Percentiles rank a stretch among this genome's conserved stretches.
Conservation (phyloP, 2,797 vertebrate species). For the Pelodytes ibericus region DNA sequence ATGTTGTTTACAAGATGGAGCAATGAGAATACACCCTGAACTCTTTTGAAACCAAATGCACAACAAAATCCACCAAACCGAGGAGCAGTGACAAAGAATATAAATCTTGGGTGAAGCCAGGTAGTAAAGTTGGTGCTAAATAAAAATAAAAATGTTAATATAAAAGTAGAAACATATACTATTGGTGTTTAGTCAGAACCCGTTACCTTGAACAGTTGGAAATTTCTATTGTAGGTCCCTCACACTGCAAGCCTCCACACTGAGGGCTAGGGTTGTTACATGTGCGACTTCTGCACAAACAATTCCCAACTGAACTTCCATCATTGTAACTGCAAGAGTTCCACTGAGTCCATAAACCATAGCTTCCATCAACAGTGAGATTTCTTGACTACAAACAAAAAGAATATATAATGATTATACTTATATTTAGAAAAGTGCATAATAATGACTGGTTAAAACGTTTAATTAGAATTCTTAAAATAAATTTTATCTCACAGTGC, state of each 20-base stretch:
- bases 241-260: conserved; percentile 88
- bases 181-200: not conserved
- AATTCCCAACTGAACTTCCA: conserved; percentile 78
- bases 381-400: conserved; percentile 82
- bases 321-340: conserved; percentile 85
- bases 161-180: too few species aligned
- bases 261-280: conserved; percentile 88
- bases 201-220: conserved; percentile 93
- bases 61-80: too few species aligned
- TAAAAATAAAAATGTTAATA: too few species aligned
- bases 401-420: conserved; percentile 1
- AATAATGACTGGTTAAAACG: too few species aligned
- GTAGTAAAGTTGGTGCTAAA: too few species aligned
- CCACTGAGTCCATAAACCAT: conserved; percentile 88
- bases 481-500: too few species aligned
- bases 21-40: too few species aligned
- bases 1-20: too few species aligned
- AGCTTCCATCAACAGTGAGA: conserved; percentile 89
- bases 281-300: conserved; percentile 85
- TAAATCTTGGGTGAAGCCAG: too few species aligned
- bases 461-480: too few species aligned
- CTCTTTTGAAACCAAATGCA: too few species aligned
- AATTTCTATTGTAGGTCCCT: conserved; percentile 88
- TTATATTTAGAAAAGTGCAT: not conserved
- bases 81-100: too few species aligned